Base-by-base conservation (phyloP, 2,797 vertebrate genomes). In the Rhabdomys pumilio region DNA sequence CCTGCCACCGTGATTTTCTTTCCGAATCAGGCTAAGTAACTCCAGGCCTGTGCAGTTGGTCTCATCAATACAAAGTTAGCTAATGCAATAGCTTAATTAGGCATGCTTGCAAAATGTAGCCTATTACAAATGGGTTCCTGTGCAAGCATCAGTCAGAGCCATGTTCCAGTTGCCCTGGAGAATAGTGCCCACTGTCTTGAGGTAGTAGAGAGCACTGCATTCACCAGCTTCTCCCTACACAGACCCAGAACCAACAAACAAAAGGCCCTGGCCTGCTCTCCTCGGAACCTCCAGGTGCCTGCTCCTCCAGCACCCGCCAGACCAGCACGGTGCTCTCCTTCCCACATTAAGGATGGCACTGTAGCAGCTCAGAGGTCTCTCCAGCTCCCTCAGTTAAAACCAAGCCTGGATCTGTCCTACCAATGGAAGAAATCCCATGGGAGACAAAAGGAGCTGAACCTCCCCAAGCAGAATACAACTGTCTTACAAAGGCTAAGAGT, bases 61-160 rank as follows among this genome's bases (percentile, higher is more conserved):
- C 87, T 47, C 41, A 61, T 63, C 20, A 24, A n/a, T 47, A 63
- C 20, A 63, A 57, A 77, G 87, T 47, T 53, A 89, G 41, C 24
- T 76, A 88, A 59, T 44, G 26, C 1, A 15, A 41, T 88, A 57
- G 55, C 85, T 38, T 55, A 59, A 57, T 44, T 57, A 75, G n/a
- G 26, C 26, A 38, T 73, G n/a, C 19, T 41, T 61, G 57, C 7
- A 24, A 15, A 15, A 5, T 10, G 7, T 47, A 77, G 83, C 8
- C 67, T 95, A 96, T 81, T 94, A 94, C 38, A 26, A 86, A 94
- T 88, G n/a, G 61, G 67, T 17, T 89, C 50, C 34, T 55, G 26
- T 7, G 34, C 7, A 82, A 61, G 93, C 80, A 50, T 63, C 17
- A 93, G 65, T 75, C 57, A 69, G 22, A 91, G 61, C 24, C n/a